phyloP scores from a whole-genome alignment of 1,140 invertebrate genomes.

The Hydropsyche tenuis region DNA sequence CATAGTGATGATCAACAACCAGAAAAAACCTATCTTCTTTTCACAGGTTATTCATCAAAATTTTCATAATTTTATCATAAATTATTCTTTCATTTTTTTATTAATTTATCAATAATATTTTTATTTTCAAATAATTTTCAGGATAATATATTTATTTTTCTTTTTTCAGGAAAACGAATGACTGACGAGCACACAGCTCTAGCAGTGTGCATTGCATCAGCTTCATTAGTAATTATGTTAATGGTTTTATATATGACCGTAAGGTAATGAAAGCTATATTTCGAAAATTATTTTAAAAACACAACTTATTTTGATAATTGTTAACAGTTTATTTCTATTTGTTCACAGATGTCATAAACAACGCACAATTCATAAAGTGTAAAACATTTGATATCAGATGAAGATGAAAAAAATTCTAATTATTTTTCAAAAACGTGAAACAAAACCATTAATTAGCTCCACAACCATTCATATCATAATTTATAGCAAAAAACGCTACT shows the following conservation, averaged over 20 bases:
- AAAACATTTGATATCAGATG: neutral
- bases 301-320: no score
- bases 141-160: neutral
- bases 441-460: conserved; percentile 4
- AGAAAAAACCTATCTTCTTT: conserved; percentile 48
- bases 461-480: conserved; percentile 37
- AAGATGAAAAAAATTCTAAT: no score
- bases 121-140: no score
- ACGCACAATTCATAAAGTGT: conserved; percentile 48
- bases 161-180: conserved; percentile 38
- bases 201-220: conserved; percentile 40
- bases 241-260: conserved; percentile 42
- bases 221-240: conserved; percentile 40
- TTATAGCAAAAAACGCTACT: neutral
- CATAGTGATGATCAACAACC: conserved; percentile 47
- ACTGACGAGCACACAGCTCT: conserved; percentile 44
- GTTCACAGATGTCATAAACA: conserved; percentile 44
- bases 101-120: no score
- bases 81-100: no score
- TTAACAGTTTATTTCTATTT: conserved; percentile 16
- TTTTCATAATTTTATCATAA: no score
- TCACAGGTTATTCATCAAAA: conserved; percentile 40
- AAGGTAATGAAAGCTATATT: conserved; percentile 31
- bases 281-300: neutral
- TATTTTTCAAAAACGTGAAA: conserved; percentile 25